Conservation (phyloP, 2,888 invertebrate species). For the Lithophane semibrunnea region DNA sequence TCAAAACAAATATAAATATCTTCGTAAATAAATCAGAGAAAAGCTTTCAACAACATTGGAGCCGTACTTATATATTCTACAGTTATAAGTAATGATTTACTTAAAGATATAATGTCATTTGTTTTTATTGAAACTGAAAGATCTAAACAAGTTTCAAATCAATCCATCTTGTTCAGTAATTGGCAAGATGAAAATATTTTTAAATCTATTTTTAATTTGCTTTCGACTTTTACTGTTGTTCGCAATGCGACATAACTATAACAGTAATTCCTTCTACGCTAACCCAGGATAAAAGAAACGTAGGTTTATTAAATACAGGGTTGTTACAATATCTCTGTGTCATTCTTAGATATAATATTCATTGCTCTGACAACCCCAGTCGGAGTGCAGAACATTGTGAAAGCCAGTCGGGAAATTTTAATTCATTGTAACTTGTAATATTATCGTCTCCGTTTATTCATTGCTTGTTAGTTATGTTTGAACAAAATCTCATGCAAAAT, state of each 20-base stretch:
- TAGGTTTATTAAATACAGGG: slow-evolving; percentile 11
- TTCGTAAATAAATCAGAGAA: slow-evolving; percentile 20
- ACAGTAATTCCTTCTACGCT: slow-evolving; percentile 21
- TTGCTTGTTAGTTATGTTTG: slow-evolving; percentile 37
- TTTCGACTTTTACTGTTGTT: background rate
- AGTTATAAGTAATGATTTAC: background rate
- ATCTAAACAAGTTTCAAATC: slow-evolving; percentile 1
- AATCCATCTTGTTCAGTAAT: slow-evolving; percentile 16
- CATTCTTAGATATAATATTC: slow-evolving; percentile 37
- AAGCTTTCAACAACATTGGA: slow-evolving; percentile 16
- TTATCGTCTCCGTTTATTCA: slow-evolving; percentile 31
- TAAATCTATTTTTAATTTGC: background rate
- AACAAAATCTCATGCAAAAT: slow-evolving; percentile 34
- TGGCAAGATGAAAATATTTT: slow-evolving; percentile 14
- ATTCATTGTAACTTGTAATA: slow-evolving; percentile 40
- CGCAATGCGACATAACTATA: slow-evolving; percentile 1
- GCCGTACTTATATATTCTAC: background rate
- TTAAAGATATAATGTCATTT: background rate
- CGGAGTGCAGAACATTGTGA: slow-evolving; percentile 20
- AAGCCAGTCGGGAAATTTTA: slow-evolving; percentile 17
- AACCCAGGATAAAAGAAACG: slow-evolving; percentile 29
- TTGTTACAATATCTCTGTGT: slow-evolving; percentile 25
- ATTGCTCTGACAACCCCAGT: slow-evolving; percentile 25
- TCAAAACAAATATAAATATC: slow-evolving; percentile 5
- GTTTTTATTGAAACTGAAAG: background rate